Base-by-base conservation (phyloP, 2,797 vertebrate species). In the Oreochromis grahami region DNA sequence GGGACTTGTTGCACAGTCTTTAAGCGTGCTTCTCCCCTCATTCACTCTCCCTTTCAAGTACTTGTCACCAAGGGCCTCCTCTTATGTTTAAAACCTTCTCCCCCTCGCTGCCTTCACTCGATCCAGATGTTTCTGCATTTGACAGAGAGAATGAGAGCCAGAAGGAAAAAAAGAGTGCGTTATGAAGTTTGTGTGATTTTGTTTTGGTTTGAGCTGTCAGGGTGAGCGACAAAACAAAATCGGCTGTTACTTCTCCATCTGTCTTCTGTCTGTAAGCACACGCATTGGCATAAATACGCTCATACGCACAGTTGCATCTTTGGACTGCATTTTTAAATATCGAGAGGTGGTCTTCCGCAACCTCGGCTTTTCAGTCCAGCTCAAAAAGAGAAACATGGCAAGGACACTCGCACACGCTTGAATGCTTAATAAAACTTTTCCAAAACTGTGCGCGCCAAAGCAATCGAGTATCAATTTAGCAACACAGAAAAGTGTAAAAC, bases 61-160 rank as follows among this genome's bases (percentile, higher is more conserved):
- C 89, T 92, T 91, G 90, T 91, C 92, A 91, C 88, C 78, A 83
- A 58, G 81, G 13, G 81, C 84, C 90, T 85, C 88, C 81, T 82
- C 77, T 84, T 84, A 85, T 88, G 80, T 87, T 83, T 87, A 80
- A 90, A 90, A 84, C 88, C 81, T 77, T 83, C 80, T 83, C 86
- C 60, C 86, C 77, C 74, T 82, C 80, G 80, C 84, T 53, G 88
- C 85, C 74, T 91, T 95, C 88, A 94, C 91, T 92, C 91, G 87
- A 94, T 93, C 94, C 94, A 95, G 95, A 95, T 95, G 94, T 94
- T 92, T 86, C 85, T 82, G 85, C 55, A n/a, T 82, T 55, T 48
- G 78, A 77, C 68, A 77, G 76, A 50, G 48, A 45, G 41, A 78
- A n/a, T 36, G 56, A 80, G 74, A 80, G 76, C 76, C 77, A 81